A percentile compares a stretch with the other conserved stretches of the same genome.
Evolutionary conservation across 2,113 vertebrate species (phyloP).

Genomic region (Mustela lutreola): DNA sequence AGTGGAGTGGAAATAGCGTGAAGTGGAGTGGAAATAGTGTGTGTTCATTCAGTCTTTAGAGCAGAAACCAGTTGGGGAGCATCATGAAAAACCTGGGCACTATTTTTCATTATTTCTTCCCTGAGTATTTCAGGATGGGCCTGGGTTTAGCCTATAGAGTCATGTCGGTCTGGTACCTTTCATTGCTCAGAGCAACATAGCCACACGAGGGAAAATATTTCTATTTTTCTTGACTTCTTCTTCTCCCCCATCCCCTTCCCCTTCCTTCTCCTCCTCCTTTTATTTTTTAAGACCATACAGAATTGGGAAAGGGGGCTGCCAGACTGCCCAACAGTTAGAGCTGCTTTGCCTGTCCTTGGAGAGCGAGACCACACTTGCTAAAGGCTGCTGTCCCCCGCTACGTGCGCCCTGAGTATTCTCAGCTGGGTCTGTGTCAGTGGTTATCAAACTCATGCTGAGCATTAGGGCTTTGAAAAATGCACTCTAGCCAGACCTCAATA

Average conservation of each 20-base stretch:
- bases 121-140: slow-evolving; percentile 36
- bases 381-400: neutral
- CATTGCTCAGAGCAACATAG: slow-evolving; percentile 41
- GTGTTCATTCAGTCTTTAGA: slow-evolving; percentile 69
- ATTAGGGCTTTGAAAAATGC: neutral
- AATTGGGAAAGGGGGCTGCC: neutral
- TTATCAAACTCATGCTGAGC: neutral
- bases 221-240: neutral
- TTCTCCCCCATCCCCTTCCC: neutral
- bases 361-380: neutral
- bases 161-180: slow-evolving; percentile 25
- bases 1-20: slow-evolving; percentile 66
- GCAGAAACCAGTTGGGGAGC: slow-evolving; percentile 46
- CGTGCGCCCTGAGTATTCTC: neutral
- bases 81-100: slow-evolving; percentile 53
- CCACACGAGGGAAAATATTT: neutral
- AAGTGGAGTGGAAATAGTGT: slow-evolving; percentile 68
- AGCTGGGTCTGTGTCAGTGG: neutral
- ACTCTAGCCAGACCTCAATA: neutral
- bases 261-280: neutral
- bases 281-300: neutral
- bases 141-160: slow-evolving; percentile 39
- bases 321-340: neutral
- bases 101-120: neutral
- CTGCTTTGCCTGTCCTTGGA: neutral